A percentile compares a stretch with the other conserved stretches of the same genome.
These are phyloP conservation scores for Cyclura pinguis DNA, from an alignment of 2,797 vertebrate genomes.

Conservation along the genomic window DNA sequence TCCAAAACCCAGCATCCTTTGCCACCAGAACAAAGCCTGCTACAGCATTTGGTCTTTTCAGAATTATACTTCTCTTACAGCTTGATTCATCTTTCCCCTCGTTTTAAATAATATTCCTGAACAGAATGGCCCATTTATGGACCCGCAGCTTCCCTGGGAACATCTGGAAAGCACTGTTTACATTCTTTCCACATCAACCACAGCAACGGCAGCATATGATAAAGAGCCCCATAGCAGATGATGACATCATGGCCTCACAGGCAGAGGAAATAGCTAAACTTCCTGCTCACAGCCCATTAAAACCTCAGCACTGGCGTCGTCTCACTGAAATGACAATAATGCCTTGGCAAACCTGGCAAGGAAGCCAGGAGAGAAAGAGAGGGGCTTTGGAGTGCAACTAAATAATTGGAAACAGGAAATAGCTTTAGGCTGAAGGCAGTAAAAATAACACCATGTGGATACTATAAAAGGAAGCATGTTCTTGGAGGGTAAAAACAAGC, in stretches of 20 bases:
- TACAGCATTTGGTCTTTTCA: neutral
- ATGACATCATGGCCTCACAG: conserved; percentile 73
- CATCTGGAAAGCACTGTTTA: conserved; percentile 64
- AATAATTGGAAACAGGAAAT: conserved; percentile 73
- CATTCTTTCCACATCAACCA: conserved; percentile 57
- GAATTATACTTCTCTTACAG: conserved; percentile 16
- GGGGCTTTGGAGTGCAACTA: conserved; percentile 62
- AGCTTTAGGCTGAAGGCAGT: conserved; percentile 50
- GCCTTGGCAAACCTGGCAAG: conserved; percentile 56
- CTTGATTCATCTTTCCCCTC: conserved; percentile 5
- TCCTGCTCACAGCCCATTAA: conserved; percentile 63
- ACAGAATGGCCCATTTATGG: conserved; percentile 58
- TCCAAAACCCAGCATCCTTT: neutral
- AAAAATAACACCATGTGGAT: conserved; percentile 59
- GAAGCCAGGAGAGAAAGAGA: conserved; percentile 58
- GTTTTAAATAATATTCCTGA: conserved; percentile 50
- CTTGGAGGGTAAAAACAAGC: conserved; percentile 69
- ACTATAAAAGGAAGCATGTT: conserved; percentile 81
- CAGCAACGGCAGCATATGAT: conserved; percentile 56
- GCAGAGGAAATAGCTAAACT: conserved; percentile 73
- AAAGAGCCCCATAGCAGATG: conserved; percentile 64
- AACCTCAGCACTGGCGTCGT: conserved; percentile 51
- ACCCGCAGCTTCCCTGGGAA: conserved; percentile 62
- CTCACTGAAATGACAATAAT: conserved; percentile 67
- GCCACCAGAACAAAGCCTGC: neutral